Base-by-base conservation (phyloP, 2,888 invertebrate species). In the Harpalus rufipes region DNA sequence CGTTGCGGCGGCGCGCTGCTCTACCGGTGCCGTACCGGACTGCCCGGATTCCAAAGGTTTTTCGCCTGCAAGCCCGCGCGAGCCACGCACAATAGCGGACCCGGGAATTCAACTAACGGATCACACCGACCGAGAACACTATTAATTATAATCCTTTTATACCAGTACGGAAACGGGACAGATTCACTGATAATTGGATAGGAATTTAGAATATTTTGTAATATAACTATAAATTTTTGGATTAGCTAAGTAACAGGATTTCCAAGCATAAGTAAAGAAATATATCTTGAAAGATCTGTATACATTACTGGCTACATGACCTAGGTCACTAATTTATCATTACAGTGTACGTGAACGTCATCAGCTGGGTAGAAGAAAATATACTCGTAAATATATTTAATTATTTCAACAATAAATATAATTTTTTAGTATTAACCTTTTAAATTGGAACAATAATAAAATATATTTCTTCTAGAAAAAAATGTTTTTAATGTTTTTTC, bases 1-100 rank as follows among this genome's bases (percentile, higher is more conserved):
- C 18, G 41, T 74, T 74, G 72, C 72, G 68, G 68, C 14, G 63
- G 63, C 18, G 63, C 44, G 72, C 41, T 5, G 41, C 10, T 10
- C 44, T 74, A 8, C 12, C 56, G 51, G 76, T 58, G 58, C 78
- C 32, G 78, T 78, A 58, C 56, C 78, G 56, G 25, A 25, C 58
- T 56, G 56, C 51, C 58, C 56, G 58, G 78, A 78, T 58, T 78
- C 78, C 56, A 25, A 25, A n/a, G 58, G 25, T 78, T 78, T 78
- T 78, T 21, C 5, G 12, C 25, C 21, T 8, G 32, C 32, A 2
- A 10, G 51, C 76, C 18, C 76, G 76, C 56, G 51, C 76, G 32
- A 32, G 76, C 76, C 78, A 58, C 58, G 58, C 78, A 78, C 58
- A 58, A 56, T 58, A 58, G 25, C 58, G 78, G 56, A n/a, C 76